Conservation (phyloP, 2,888 invertebrate genomes). For the Scelioninae gen. 1 region DNA sequence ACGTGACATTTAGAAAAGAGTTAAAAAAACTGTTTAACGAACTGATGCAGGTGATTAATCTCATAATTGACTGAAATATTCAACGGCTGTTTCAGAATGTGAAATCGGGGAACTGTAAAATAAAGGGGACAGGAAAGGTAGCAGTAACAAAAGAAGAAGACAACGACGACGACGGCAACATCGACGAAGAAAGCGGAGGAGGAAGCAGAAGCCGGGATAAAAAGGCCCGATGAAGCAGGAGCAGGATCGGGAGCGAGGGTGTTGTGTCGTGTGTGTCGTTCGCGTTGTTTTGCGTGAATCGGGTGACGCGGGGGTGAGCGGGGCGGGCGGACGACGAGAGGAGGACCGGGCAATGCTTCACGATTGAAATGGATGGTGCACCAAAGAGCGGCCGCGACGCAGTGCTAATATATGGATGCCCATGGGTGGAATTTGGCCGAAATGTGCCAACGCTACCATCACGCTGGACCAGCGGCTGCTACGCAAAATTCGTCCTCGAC, state of each 20-base stretch:
- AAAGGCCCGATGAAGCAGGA: conserved; percentile 61
- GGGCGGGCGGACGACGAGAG: conserved; percentile 49
- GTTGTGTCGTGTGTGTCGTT: conserved; percentile 69
- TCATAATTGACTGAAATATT: conserved; percentile 56
- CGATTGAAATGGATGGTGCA: conserved; percentile 83
- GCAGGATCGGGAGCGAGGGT: conserved; percentile 63
- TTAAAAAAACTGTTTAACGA: background rate
- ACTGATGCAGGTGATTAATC: conserved; percentile 19
- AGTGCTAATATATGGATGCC: conserved; percentile 84
- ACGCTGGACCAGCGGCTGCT: conserved; percentile 80
- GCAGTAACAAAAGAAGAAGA: conserved; percentile 6
- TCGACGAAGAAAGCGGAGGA: conserved; percentile 15
- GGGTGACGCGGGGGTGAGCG: conserved; percentile 63
- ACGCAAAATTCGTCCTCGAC: conserved; percentile 82
- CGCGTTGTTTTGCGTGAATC: conserved; percentile 68
- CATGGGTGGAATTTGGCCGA: conserved; percentile 85
- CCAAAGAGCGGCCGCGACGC: conserved; percentile 81
- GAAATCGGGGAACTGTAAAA: conserved; percentile 36
- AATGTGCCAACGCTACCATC: conserved; percentile 84
- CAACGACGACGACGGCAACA: too few relatives aligned
- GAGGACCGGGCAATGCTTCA: conserved; percentile 74
- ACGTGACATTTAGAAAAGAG: too few relatives aligned
- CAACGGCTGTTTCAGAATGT: conserved; percentile 62
- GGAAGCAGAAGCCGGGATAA: conserved; percentile 39
- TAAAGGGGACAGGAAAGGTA: conserved; percentile 22